Base-by-base conservation (phyloP, 2,113 vertebrate species). In the Alexandromys fortis region DNA sequence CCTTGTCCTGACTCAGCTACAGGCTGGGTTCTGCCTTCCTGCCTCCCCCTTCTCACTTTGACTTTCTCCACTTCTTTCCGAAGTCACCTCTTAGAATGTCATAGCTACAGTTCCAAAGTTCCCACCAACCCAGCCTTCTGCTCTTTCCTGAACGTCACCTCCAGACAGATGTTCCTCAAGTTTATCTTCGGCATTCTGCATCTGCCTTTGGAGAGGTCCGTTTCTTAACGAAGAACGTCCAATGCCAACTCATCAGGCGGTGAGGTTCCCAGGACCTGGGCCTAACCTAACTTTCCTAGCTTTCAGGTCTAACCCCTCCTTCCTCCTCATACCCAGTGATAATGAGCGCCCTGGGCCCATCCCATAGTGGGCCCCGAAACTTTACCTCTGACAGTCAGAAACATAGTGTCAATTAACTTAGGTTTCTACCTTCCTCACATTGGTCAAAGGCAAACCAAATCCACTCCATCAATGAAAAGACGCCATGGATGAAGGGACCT, bases 341-440 rank as follows among this genome's bases (percentile, higher is more conserved):
- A 90, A 90, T 30, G 75, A 52, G 5, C 47, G n/a, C 67, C 93
- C 63, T 91, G 78, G 89, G 52, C 73, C 52, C 82, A 67, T 79
- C 95, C 93, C 93, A 89, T 24, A 91, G 94, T 33, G 94, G 91
- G 82, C 92, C 91, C 91, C 76, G 91, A 89, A 93, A 94, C 61
- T 42, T 42, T 42, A 94, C 83, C 86, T 89, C 52, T 61, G 42
- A 77, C 89, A 81, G 28, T 45, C 47, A 96, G 82, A 91, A 92
- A 55, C 16, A 52, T 1, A 19, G 63, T 13, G 58, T 55, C 45
- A 17, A 33, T 63, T n/a, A 45, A 52, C 52, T 81, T 16, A 11
- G 86, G 89, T 33, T 42, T 89, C 94, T 68, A 42, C 38, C 58
- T 79, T 91, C 67, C 72, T 86, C 24, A 16, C 11, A 35, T 16